Base-by-base conservation (phyloP, 2,888 invertebrate species). In the Mesopsocus fuscifrons region DNA sequence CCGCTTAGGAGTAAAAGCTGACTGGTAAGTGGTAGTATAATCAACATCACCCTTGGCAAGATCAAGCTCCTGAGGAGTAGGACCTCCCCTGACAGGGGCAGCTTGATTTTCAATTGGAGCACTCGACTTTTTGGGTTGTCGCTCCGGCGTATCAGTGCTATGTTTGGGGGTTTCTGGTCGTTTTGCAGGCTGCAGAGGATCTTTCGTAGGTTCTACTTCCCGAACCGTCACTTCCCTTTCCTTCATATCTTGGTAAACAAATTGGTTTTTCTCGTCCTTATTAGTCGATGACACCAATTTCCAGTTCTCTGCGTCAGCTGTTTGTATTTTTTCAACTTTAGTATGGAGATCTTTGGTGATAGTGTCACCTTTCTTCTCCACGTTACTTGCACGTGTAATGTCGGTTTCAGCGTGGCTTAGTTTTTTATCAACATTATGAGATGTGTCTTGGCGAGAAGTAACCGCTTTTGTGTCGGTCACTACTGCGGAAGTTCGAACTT, bases 11-110 rank as follows among this genome's bases (percentile, higher is more conserved):
- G 63, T 61, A 50, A 62, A 74, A 50, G 74, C 72, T 31, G 64
- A 61, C 51, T 69, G 65, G 50, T 74, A 74, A 1, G 74, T 74
- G 3, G 74, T 72, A 50, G 69, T 65, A 53, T 72, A 72, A 47
- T 71, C 62, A 2, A 49, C 51, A 30, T 53, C 51, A 33, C 42
- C 45, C 31, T 48, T 47, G n/a, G 46, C 43, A 34, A 20, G 43
- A 33, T 35, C 43, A 30, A 23, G 44, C 44, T 45, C 30, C 44
- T 43, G 35, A 41, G 9, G 41, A 6, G 26, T 26, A 9, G 26
- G 26, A 26, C 26, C 26, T 9, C 26, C 38, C 43, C 41, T 48
- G 6, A 45, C 46, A 21, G 48, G 52, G 46, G 56, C 44, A 46
- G 53, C 52, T 9, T 54, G 38, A 38, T 43, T 18, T 22, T 43